Evolutionary conservation across 2,113 vertebrate genomes (phyloP), one percentile per base, ranked within the genome.

Genomic region (Danionella cerebrum): DNA sequence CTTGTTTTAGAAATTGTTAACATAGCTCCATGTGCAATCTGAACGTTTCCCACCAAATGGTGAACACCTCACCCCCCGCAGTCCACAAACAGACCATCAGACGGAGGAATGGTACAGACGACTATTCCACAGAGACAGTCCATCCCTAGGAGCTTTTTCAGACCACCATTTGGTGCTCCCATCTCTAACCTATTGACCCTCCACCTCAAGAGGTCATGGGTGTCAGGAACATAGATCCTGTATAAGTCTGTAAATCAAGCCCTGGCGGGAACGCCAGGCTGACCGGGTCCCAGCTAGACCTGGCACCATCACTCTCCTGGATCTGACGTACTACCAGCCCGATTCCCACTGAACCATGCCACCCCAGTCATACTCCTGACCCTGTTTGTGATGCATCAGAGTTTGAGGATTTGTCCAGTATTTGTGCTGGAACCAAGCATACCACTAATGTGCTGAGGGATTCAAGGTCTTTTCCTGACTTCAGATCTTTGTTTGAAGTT

Each of bases 151-250:
- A 67, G 77, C 69, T 78, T 82, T 82, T 83, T 82, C 73, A 85
- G 82, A 83, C 79, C 73, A 74, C 84, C 86, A 86, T 89, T 89
- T 89, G 86, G 79, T 65, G 70, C 69, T 59, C 63, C 55, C 72
- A 25, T 52, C 72, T 44, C 68, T 73, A 67, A 65, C 48, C 73
- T 78, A 54, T 63, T 84, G 86, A 87, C 82, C 78, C 44, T 77
- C 72, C 68, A 69, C 82, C 81, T 82, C 78, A 71, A 79, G 65
- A 77, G 82, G 84, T 86, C 87, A 86, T 71, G 76, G 69, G 79
- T 19, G 74, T 81, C 74, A 69, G 66, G 80, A 80, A 74, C 69
- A 54, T 63, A 27, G 54, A 79, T 83, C 76, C 69, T 74, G 81
- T 79, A 77, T 79, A 70, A 24, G 64, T 5, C 73, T 57, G 76